A percentile compares a stretch with the other conserved stretches of the same genome.
Conservation (phyloP, 2,888 invertebrate species). For the Fragum sueziense region DNA sequence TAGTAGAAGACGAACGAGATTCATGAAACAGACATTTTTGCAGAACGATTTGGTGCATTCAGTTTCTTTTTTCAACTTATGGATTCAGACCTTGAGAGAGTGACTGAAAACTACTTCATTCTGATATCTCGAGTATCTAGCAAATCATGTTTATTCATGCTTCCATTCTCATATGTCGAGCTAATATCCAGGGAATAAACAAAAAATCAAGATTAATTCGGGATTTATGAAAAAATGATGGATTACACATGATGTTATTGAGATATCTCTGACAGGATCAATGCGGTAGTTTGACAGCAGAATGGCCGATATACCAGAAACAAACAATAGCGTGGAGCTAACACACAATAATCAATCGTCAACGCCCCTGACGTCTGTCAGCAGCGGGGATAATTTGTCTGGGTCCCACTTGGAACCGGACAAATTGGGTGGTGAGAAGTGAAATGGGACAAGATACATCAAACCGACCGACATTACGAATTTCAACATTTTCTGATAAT, state of each 20-base stretch:
- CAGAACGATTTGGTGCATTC: too few species aligned
- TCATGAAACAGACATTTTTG: too few species aligned
- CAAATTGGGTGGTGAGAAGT: background rate
- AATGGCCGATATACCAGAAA: background rate
- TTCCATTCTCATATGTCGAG: background rate
- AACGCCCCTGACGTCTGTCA: conserved; percentile 1
- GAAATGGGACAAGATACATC: conserved; percentile 4
- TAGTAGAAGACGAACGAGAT: too few species aligned
- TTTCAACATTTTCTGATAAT: too few species aligned
- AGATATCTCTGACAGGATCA: background rate
- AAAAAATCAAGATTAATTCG: background rate
- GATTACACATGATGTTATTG: conserved; percentile 1
- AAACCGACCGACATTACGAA: background rate
- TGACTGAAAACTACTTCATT: background rate
- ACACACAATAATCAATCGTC: conserved; percentile 2
- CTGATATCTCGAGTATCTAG: background rate
- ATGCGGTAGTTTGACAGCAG: background rate
- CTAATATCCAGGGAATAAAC: background rate
- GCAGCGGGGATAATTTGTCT: background rate
- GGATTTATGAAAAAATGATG: background rate
- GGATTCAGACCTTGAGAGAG: too few species aligned
- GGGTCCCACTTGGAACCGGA: background rate
- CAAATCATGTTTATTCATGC: background rate
- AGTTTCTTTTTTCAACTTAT: too few species aligned
- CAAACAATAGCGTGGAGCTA: conserved; percentile 9